Conservation (phyloP, 2,797 vertebrate species). For the Natrix natrix region DNA sequence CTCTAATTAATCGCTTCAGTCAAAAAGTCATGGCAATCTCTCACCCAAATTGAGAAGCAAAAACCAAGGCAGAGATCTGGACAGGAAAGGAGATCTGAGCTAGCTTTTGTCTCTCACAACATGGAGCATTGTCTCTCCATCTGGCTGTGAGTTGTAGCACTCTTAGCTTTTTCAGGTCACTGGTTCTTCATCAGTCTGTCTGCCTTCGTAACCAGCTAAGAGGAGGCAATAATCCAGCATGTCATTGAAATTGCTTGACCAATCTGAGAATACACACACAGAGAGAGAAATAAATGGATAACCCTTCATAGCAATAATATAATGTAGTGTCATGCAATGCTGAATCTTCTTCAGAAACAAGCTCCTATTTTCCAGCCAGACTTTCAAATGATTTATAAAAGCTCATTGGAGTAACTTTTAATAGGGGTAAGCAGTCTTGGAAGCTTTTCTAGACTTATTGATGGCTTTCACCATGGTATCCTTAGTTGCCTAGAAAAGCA, state of each 20-base stretch:
- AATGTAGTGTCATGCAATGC: not conserved
- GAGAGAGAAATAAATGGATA: not conserved
- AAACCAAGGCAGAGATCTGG: constrained; percentile 10
- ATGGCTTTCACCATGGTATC: not conserved
- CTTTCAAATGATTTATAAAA: not conserved
- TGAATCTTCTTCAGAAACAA: not conserved
- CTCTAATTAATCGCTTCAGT: constrained; percentile 71
- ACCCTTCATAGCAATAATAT: not conserved
- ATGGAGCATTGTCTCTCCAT: not conserved
- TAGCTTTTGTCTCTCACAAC: not conserved
- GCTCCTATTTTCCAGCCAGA: not conserved
- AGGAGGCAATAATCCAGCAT: not conserved
- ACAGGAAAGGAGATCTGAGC: not conserved
- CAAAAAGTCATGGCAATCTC: constrained; percentile 33
- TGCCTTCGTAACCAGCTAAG: not conserved
- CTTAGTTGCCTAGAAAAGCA: not conserved
- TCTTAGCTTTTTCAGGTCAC: not conserved
- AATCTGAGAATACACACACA: not conserved
- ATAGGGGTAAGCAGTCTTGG: not conserved
- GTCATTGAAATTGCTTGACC: not conserved
- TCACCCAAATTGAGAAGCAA: not conserved
- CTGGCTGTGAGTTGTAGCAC: not conserved
- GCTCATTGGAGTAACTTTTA: not conserved
- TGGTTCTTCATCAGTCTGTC: not conserved
- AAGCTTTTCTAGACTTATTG: not conserved